These are phyloP conservation scores for Noctua janthina DNA, from an alignment of 2,888 invertebrate genomes.

Conservation along the genomic window DNA sequence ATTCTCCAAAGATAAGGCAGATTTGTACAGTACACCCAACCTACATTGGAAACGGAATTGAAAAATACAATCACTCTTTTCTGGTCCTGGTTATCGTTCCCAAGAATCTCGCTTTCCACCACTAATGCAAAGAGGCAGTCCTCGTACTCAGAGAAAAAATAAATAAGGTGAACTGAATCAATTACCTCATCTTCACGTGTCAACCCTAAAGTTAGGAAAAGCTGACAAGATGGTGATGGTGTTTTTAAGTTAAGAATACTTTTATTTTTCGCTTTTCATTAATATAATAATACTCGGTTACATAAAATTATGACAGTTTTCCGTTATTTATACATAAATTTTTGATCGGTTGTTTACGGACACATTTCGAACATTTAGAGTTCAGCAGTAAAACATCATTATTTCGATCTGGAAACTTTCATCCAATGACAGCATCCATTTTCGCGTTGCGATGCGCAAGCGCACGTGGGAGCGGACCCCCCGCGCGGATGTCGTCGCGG, in stretches of 20 bases:
- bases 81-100: not conserved
- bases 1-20: too few relatives aligned
- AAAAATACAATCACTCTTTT: not conserved
- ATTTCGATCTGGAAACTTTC: constrained; percentile 19
- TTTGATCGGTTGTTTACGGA: not conserved
- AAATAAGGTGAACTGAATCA: not conserved
- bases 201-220: not conserved
- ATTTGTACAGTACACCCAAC: too few relatives aligned
- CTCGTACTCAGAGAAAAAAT: not conserved
- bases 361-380: not conserved
- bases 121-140: not conserved
- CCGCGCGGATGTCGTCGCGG: constrained; percentile 87
- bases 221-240: not conserved
- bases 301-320: not conserved
- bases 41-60: not conserved
- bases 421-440: constrained; percentile 19
- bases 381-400: not conserved
- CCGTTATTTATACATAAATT: not conserved
- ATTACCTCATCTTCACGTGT: not conserved
- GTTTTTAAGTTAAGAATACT: not conserved
- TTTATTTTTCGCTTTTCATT: not conserved
- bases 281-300: not conserved
- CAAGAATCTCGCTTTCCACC: not conserved
- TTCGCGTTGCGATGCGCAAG: constrained; percentile 54
- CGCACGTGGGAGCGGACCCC: constrained; percentile 71